These are phyloP conservation scores for Antheraea mylitta DNA, from an alignment of 1,140 invertebrate genomes.

Conservation along the genomic window DNA sequence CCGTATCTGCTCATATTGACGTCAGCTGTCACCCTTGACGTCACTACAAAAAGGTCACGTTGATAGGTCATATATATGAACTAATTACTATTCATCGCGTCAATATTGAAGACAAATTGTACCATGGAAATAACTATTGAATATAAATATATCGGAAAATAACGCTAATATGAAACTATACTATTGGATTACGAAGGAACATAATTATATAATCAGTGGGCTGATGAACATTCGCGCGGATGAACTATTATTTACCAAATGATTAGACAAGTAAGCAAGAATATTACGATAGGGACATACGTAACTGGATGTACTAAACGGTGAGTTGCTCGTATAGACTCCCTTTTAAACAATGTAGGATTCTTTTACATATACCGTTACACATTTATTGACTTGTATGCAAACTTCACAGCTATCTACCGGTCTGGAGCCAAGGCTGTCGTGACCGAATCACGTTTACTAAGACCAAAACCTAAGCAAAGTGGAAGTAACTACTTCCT, in stretches of 20 bases:
- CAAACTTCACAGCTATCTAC: slow-evolving; percentile 40
- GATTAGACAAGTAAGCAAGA: background rate
- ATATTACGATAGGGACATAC: slow-evolving; percentile 6
- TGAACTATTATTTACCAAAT: slow-evolving; percentile 7
- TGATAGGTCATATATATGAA: background rate
- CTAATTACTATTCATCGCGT: background rate
- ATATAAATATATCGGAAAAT: background rate
- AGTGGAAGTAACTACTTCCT: slow-evolving; percentile 24
- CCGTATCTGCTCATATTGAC: background rate
- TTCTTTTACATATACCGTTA: background rate
- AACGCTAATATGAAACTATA: background rate
- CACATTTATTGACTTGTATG: slow-evolving; percentile 32
- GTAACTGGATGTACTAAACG: slow-evolving; percentile 8
- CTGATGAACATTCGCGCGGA: slow-evolving; percentile 7
- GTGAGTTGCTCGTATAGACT: slow-evolving; percentile 8
- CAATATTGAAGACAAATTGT: background rate
- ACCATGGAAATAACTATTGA: background rate
- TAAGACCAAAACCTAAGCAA: slow-evolving; percentile 26
- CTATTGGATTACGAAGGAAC: background rate
- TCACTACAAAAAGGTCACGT: background rate
- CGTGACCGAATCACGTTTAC: slow-evolving; percentile 28
- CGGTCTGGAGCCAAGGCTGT: slow-evolving; percentile 30
- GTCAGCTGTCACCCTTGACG: too few species aligned
- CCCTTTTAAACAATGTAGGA: background rate
- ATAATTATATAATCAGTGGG: slow-evolving; percentile 5